phyloP scores from a whole-genome alignment of 2,797 vertebrate genomes.

The Myotis vivesi region DNA sequence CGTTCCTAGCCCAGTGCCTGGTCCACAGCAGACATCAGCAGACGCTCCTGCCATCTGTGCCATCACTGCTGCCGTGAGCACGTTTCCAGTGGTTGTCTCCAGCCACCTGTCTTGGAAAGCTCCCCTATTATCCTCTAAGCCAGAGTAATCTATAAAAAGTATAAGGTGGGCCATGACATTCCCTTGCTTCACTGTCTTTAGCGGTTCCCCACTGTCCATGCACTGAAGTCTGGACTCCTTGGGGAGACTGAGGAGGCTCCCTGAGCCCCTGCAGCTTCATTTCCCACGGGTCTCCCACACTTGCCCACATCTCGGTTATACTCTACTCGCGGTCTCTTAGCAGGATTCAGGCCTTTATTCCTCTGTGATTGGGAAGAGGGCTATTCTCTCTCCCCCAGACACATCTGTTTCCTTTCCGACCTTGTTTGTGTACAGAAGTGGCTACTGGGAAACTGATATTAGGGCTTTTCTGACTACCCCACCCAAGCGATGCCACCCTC shows the following conservation, averaged over 20 bases:
- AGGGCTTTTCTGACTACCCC: not conserved
- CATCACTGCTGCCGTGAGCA: not conserved
- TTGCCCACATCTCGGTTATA: not conserved
- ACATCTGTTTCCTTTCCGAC: not conserved
- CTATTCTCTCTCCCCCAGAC: not conserved
- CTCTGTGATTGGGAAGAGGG: not conserved
- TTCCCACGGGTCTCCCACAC: not conserved
- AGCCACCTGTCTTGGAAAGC: not conserved
- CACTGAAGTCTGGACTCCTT: not conserved
- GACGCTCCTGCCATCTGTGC: no score
- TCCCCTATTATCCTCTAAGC: no score
- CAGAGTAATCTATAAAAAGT: not conserved
- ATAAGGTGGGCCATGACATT: not conserved
- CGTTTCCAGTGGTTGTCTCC: not conserved
- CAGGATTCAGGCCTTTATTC: not conserved
- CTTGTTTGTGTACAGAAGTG: not conserved
- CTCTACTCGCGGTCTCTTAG: not conserved
- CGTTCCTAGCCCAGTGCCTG: not conserved
- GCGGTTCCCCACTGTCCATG: not conserved
- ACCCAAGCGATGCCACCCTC: not conserved
- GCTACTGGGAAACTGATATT: not conserved
- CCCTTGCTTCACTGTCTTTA: not conserved
- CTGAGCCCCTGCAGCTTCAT: not conserved
- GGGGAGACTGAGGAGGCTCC: not conserved
- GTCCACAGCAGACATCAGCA: not conserved